Evolutionary conservation across 92 coral and sea anemone species (phyloP).

Genomic region (Montipora capitata): DNA sequence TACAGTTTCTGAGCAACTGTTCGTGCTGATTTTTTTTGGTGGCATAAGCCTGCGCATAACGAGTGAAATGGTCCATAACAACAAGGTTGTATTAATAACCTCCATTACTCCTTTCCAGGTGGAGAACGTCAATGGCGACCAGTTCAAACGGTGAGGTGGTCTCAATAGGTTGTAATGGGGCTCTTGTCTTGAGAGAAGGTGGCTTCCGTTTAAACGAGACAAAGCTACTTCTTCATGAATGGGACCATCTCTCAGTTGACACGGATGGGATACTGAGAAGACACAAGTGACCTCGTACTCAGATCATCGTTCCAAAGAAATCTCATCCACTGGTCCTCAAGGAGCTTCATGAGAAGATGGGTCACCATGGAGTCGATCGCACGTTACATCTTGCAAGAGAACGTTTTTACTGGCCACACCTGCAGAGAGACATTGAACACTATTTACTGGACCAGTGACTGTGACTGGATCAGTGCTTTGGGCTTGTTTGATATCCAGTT

Average conservation of each 20-base stretch:
- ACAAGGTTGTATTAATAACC: background rate
- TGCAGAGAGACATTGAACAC: background rate
- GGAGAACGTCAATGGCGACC: background rate
- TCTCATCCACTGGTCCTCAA: constrained; percentile 12
- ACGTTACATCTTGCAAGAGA: constrained; percentile 20
- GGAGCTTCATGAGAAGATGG: background rate
- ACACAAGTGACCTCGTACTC: background rate
- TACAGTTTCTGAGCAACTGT: constrained; percentile 5
- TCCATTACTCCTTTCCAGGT: background rate
- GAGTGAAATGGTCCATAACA: background rate
- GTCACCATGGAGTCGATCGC: background rate
- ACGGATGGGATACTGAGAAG: constrained; percentile 59
- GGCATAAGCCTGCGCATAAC: background rate
- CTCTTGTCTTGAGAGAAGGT: background rate
- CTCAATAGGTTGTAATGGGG: background rate
- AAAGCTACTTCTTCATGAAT: background rate
- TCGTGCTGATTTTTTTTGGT: background rate
- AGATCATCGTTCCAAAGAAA: background rate
- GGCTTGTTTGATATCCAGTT: background rate
- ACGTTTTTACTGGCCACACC: background rate
- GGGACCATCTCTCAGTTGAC: constrained; percentile 43
- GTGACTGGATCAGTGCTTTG: background rate
- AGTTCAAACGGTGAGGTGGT: constrained; percentile 37
- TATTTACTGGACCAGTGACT: background rate
- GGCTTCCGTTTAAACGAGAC: background rate